phyloP scores from a whole-genome alignment of 2,888 invertebrate species.

The Eledone cirrhosa region DNA sequence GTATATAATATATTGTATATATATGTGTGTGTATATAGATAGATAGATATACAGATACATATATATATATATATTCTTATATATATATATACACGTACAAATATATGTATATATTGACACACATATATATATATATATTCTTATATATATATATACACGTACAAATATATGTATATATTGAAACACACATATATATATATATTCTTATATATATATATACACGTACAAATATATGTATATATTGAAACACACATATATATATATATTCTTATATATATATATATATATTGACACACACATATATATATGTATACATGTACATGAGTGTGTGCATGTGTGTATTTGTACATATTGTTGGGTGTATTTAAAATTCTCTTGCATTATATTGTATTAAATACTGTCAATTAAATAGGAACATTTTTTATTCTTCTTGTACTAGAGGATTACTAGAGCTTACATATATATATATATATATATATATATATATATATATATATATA shows the following conservation, averaged over 20 bases:
- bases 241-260: background rate
- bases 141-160: background rate
- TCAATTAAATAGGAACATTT: too few species aligned
- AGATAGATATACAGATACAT: background rate
- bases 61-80: background rate
- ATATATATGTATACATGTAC: too few species aligned
- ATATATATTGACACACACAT: too few species aligned
- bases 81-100: background rate
- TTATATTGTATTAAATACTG: too few species aligned
- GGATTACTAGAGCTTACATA: too few species aligned
- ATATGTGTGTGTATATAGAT: background rate
- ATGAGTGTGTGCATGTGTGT: too few species aligned
- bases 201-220: slow-evolving; percentile 9
- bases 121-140: background rate
- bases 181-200: slow-evolving; percentile 6
- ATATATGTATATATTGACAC: background rate
- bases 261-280: background rate
- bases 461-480: too few species aligned
- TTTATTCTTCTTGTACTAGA: too few species aligned
- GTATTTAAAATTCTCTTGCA: too few species aligned
- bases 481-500: too few species aligned
- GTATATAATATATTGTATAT: background rate
- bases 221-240: background rate
- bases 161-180: background rate
- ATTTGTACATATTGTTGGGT: too few species aligned